These are phyloP conservation scores for Scaptomyza tumidula DNA, from an alignment of 2,888 invertebrate species.

Conservation along the genomic window DNA sequence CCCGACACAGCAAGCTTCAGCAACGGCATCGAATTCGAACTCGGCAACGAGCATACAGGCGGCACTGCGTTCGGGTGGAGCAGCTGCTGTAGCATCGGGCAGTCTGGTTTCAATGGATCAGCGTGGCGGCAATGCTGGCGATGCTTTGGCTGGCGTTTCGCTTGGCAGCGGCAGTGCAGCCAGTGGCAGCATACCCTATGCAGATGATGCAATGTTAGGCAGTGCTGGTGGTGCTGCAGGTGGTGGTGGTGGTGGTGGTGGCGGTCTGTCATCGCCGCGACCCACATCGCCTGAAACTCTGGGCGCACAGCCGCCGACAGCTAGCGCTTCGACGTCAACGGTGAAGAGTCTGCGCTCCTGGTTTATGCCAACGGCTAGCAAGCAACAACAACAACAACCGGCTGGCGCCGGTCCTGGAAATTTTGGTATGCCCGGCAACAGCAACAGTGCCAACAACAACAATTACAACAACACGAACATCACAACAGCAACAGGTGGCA, in stretches of 20 bases:
- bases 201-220: constrained; percentile 69
- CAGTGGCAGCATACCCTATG: constrained; percentile 75
- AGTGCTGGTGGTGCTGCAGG: constrained; percentile 37
- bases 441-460: constrained; percentile 55
- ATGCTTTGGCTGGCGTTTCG: constrained; percentile 59
- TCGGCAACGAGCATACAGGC: constrained; percentile 82
- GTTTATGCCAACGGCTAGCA: constrained; percentile 62
- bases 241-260: constrained; percentile 44
- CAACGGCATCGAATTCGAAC: constrained; percentile 80
- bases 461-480: constrained; percentile 57
- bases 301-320: constrained; percentile 40
- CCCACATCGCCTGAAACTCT: constrained; percentile 78
- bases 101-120: constrained; percentile 71
- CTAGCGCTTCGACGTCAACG: constrained; percentile 50
- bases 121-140: constrained; percentile 51
- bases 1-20: constrained; percentile 64
- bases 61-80: constrained; percentile 63
- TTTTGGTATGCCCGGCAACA: constrained; percentile 65
- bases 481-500: constrained; percentile 62
- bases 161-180: constrained; percentile 73
- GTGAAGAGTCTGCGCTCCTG: constrained; percentile 68
- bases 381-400: constrained; percentile 30
- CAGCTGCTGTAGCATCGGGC: constrained; percentile 47
- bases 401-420: constrained; percentile 67
- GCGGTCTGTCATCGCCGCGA: constrained; percentile 63